These are phyloP conservation scores for Cephus pygmeus DNA, from an alignment of 2,888 invertebrate genomes.

Conservation along the genomic window DNA sequence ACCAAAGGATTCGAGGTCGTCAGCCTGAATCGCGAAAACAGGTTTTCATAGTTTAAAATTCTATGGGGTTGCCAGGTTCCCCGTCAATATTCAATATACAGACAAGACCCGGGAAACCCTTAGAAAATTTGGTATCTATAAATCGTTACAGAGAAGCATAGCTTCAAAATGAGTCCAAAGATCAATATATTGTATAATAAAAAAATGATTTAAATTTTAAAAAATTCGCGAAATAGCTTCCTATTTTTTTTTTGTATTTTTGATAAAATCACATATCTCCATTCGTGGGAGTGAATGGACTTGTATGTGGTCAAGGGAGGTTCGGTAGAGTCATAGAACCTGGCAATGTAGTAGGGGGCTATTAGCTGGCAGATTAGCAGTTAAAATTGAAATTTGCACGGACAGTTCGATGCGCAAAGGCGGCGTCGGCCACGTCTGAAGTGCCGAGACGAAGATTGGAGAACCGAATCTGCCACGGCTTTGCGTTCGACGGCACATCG, in stretches of 20 bases:
- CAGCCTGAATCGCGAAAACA: conserved; percentile 2
- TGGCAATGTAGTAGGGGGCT: conserved; percentile 39
- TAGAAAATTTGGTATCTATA: neutral
- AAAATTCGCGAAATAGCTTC: neutral
- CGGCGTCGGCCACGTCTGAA: conserved; percentile 69
- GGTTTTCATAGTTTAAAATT: conserved; percentile 1
- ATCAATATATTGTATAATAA: neutral
- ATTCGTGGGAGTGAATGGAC: conserved; percentile 25
- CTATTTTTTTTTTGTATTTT: neutral
- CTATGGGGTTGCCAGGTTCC: neutral
- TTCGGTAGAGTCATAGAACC: neutral
- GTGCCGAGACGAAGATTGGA: conserved; percentile 52
- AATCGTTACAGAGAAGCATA: neutral
- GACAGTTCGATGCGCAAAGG: conserved; percentile 66
- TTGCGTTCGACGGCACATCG: conserved; percentile 46
- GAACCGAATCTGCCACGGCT: conserved; percentile 62
- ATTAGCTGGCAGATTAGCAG: conserved; percentile 66
- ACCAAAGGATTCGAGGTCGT: neutral
- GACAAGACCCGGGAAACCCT: neutral
- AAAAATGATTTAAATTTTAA: neutral
- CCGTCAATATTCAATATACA: neutral
- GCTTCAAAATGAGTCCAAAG: too few relatives aligned
- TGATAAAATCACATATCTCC: conserved; percentile 13
- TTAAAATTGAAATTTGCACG: conserved; percentile 67
- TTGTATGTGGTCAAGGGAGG: conserved; percentile 21